phyloP scores from a whole-genome alignment of 2,797 vertebrate genomes.

The Gastrophryne carolinensis region DNA sequence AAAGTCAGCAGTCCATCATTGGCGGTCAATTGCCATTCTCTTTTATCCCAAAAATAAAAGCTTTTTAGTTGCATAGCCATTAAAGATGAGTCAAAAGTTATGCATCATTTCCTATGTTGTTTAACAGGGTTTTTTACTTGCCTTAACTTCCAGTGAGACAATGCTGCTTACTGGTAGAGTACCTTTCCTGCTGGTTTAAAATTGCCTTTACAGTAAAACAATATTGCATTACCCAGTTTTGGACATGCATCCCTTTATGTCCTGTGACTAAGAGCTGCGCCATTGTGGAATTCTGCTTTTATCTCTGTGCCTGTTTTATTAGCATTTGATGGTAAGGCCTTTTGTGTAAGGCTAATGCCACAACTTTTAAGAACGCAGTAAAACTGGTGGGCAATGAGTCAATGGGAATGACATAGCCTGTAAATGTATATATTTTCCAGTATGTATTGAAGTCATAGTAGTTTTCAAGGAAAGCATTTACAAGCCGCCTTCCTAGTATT shows the following conservation, averaged over 20 bases:
- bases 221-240: background rate
- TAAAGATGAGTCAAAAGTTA: too few relatives aligned
- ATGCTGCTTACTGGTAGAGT: background rate
- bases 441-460: background rate
- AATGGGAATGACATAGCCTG: constrained; percentile 1
- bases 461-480: background rate
- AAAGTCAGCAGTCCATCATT: too few relatives aligned
- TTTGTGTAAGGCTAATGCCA: background rate
- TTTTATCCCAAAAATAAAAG: too few relatives aligned
- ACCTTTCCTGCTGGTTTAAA: background rate
- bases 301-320: constrained; percentile 12
- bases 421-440: constrained; percentile 1
- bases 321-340: background rate
- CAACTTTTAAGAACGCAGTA: background rate
- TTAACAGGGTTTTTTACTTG: background rate
- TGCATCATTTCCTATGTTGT: background rate
- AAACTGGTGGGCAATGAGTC: constrained; percentile 7
- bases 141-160: background rate
- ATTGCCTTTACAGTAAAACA: background rate
- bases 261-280: constrained; percentile 19
- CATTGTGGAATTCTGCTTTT: background rate
- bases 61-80: too few relatives aligned
- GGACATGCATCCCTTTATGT: background rate
- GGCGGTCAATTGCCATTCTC: too few relatives aligned
- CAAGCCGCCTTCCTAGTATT: background rate